phyloP scores from a whole-genome alignment of 2,888 invertebrate genomes.

The Iphiclides podalirius region DNA sequence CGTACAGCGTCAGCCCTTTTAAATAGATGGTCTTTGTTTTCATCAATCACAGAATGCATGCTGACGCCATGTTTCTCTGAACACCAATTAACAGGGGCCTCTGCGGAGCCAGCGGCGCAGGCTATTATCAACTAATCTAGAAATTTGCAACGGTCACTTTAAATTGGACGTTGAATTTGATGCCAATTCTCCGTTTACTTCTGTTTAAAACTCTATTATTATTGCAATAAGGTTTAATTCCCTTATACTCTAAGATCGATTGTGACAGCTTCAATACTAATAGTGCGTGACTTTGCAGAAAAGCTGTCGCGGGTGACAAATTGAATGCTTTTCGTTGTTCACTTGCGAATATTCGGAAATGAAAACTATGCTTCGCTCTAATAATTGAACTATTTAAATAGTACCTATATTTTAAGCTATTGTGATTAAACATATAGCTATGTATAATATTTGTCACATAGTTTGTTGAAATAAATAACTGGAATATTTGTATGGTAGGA shows the following conservation, averaged over 20 bases:
- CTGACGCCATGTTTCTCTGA: constrained; percentile 15
- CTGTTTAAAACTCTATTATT: neutral
- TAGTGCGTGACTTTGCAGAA: constrained; percentile 23
- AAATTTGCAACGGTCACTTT: constrained; percentile 10
- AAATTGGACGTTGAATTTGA: constrained; percentile 12
- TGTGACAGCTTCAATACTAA: constrained; percentile 11
- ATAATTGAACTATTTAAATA: too few species aligned
- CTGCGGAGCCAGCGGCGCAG: neutral
- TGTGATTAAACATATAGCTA: too few species aligned
- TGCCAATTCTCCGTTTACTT: constrained; percentile 4
- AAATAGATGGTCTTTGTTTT: constrained; percentile 15
- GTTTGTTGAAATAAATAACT: too few species aligned
- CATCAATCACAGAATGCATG: constrained; percentile 9
- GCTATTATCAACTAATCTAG: neutral
- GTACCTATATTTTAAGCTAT: too few species aligned
- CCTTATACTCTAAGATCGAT: too few species aligned
- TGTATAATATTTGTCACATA: too few species aligned
- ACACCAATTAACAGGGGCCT: constrained; percentile 1
- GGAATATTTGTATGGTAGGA: too few species aligned
- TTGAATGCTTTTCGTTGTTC: constrained; percentile 20
- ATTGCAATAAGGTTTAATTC: neutral
- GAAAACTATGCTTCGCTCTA: too few species aligned
- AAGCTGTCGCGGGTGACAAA: constrained; percentile 21
- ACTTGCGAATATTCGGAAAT: constrained; percentile 16
- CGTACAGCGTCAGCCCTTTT: too few species aligned